These are phyloP conservation scores for Drosophila quinaria DNA, from an alignment of 2,888 invertebrate species.

Conservation along the genomic window DNA sequence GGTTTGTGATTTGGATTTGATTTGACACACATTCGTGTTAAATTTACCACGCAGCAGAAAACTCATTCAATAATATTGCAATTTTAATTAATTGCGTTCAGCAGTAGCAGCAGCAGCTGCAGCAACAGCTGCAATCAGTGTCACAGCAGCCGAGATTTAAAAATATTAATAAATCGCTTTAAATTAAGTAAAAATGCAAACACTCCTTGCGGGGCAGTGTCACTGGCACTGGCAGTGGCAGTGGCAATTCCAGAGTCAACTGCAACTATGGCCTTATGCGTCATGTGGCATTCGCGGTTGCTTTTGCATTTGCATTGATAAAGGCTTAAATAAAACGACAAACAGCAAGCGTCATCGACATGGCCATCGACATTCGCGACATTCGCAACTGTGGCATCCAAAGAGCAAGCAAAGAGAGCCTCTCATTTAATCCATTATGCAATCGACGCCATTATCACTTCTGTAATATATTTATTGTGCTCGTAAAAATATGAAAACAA, in stretches of 20 bases:
- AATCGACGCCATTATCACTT: constrained; percentile 73
- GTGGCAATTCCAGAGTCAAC: neutral
- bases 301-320: constrained; percentile 64
- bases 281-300: constrained; percentile 45
- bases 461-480: constrained; percentile 68
- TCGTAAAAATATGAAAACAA: constrained; percentile 38
- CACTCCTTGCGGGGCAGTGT: constrained; percentile 23
- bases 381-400: constrained; percentile 15
- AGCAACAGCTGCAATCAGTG: constrained; percentile 38
- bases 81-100: constrained; percentile 57
- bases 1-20: constrained; percentile 27
- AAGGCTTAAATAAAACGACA: constrained; percentile 69
- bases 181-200: constrained; percentile 74
- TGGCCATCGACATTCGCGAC: constrained; percentile 36
- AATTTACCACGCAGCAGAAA: constrained; percentile 11
- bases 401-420: constrained; percentile 13
- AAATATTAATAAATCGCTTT: constrained; percentile 68
- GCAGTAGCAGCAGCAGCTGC: constrained; percentile 37
- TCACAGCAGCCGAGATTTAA: constrained; percentile 40
- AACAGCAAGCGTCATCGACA: constrained; percentile 53
- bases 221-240: neutral
- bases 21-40: constrained; percentile 27
- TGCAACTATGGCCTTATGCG: constrained; percentile 30
- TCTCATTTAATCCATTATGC: constrained; percentile 71
- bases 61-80: constrained; percentile 33